Conservation (phyloP, 1,140 invertebrate species). For the Nixonia krombeini region DNA sequence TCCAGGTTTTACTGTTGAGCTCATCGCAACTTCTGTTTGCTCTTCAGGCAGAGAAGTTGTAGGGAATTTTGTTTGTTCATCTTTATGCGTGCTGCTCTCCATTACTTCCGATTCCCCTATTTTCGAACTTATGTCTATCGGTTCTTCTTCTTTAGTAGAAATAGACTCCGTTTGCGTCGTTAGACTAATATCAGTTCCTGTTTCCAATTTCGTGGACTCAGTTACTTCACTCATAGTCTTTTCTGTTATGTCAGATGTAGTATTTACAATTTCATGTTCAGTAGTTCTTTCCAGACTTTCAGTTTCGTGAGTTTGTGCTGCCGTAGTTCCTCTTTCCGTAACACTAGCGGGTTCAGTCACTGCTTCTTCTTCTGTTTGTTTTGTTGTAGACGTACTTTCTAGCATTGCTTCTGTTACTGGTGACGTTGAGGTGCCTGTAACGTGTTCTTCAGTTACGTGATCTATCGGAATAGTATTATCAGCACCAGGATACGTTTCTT, state of each 20-base stretch:
- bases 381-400: constrained; percentile 8
- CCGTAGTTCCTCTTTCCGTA: background rate
- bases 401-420: constrained; percentile 28
- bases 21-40: background rate
- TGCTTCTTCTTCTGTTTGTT: constrained; percentile 6
- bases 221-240: constrained; percentile 8
- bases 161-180: too few relatives aligned
- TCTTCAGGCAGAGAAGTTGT: background rate
- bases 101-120: constrained; percentile 9
- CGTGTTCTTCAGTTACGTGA: constrained; percentile 19
- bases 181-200: too few relatives aligned
- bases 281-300: constrained; percentile 8
- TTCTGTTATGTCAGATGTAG: constrained; percentile 10
- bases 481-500: constrained; percentile 59
- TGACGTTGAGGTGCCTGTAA: constrained; percentile 22
- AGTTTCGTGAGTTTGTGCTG: constrained; percentile 4
- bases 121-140: background rate
- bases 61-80: constrained; percentile 9
- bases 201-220: constrained; percentile 5
- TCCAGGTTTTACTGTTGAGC: constrained; percentile 62
- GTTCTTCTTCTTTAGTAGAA: constrained; percentile 10
- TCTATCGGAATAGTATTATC: constrained; percentile 61
- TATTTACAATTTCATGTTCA: constrained; percentile 3
- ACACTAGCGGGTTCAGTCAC: constrained; percentile 11
- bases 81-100: constrained; percentile 19